phyloP scores from a whole-genome alignment of 2,888 invertebrate genomes.

The Euzophera pinguis region DNA sequence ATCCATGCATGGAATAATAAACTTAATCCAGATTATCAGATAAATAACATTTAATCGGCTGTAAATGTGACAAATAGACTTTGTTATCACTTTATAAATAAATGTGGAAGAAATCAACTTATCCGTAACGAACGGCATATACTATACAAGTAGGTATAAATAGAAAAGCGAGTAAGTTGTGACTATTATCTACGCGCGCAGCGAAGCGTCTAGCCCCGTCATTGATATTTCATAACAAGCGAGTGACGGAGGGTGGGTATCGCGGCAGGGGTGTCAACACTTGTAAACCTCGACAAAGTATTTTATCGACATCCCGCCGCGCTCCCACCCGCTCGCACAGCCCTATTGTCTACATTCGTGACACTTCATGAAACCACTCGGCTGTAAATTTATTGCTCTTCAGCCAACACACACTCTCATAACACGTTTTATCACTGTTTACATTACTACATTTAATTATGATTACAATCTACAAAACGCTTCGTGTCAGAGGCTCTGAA shows the following conservation, averaged over 20 bases:
- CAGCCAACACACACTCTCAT: conserved; percentile 28
- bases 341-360: conserved; percentile 68
- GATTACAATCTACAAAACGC: conserved; percentile 25
- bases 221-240: conserved; percentile 67
- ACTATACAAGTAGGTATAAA: not conserved
- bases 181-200: conserved; percentile 17
- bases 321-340: conserved; percentile 41
- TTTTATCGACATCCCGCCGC: conserved; percentile 62
- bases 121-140: not conserved
- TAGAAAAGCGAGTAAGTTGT: not conserved
- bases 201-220: conserved; percentile 27
- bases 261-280: conserved; percentile 53
- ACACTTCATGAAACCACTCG: conserved; percentile 68
- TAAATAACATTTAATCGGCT: not conserved
- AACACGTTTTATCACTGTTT: conserved; percentile 20
- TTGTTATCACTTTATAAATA: not conserved
- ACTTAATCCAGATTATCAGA: conserved; percentile 3
- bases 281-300: conserved; percentile 72
- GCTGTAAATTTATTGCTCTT: conserved; percentile 53
- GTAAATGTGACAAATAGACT: not conserved
- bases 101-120: not conserved
- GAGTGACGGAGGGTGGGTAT: conserved; percentile 45
- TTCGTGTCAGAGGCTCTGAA: conserved; percentile 41
- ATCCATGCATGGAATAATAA: not conserved
- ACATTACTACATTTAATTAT: conserved; percentile 24